Conservation (phyloP, 2,888 invertebrate species). For the Lottia scabra region DNA sequence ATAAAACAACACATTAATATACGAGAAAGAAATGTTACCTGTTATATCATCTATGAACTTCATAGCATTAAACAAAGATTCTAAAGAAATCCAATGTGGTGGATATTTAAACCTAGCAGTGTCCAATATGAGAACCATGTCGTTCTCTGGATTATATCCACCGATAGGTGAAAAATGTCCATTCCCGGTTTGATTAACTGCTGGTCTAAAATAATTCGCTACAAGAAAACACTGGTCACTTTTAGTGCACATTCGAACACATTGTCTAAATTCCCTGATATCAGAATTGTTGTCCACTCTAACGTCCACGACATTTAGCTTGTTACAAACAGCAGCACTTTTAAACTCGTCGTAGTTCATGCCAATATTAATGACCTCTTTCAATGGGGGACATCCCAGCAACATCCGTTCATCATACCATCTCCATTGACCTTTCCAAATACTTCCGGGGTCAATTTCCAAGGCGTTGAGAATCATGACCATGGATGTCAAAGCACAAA, state of each 20-base stretch:
- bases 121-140: slow-evolving; percentile 67
- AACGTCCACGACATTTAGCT: slow-evolving; percentile 45
- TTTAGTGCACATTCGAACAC: slow-evolving; percentile 35
- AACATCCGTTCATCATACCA: slow-evolving; percentile 71
- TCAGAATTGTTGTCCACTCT: slow-evolving; percentile 26
- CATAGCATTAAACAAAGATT: slow-evolving; percentile 63
- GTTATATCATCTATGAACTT: slow-evolving; percentile 57
- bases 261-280: slow-evolving; percentile 37
- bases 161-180: slow-evolving; percentile 68
- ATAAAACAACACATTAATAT: too few relatives aligned
- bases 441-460: slow-evolving; percentile 64
- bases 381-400: slow-evolving; percentile 67
- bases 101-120: slow-evolving; percentile 70
- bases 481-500: slow-evolving; percentile 68
- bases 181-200: slow-evolving; percentile 65
- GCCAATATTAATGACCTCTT: slow-evolving; percentile 55
- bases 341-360: slow-evolving; percentile 66
- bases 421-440: slow-evolving; percentile 68
- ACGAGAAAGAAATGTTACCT: too few relatives aligned
- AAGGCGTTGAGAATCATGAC: slow-evolving; percentile 68
- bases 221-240: slow-evolving; percentile 57
- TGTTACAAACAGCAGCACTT: slow-evolving; percentile 68
- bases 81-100: slow-evolving; percentile 67
- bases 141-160: slow-evolving; percentile 65
- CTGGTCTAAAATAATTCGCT: slow-evolving; percentile 62